Percentiles rank a stretch among this genome's conserved stretches.
Evolutionary conservation across 2,797 vertebrate genomes (phyloP).

Genomic region (Enteromius argenteus): DNA sequence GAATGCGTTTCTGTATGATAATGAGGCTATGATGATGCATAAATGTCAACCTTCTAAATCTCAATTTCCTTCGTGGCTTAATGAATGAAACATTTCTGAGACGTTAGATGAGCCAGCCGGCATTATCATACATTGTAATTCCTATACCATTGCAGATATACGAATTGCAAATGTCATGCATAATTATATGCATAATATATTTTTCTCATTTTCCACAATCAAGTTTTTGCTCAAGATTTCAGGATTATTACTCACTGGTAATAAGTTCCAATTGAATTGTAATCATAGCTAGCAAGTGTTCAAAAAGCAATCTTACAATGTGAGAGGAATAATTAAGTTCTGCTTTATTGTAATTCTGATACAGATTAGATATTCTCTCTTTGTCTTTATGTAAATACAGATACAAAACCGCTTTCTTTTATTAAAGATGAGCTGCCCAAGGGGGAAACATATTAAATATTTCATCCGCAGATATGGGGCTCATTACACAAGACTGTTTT

Average conservation of each 20-base stretch:
- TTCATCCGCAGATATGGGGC: constrained; percentile 67
- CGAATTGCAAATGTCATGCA: constrained; percentile 48
- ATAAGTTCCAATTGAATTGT: constrained; percentile 53
- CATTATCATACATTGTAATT: constrained; percentile 38
- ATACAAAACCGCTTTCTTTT: constrained; percentile 67
- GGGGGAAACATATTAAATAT: constrained; percentile 72
- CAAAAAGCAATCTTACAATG: constrained; percentile 45
- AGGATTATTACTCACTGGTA: constrained; percentile 49
- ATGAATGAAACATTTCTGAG: constrained; percentile 23
- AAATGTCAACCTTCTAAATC: constrained; percentile 31
- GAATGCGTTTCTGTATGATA: not conserved
- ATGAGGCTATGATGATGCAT: constrained; percentile 20
- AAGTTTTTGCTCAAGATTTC: constrained; percentile 54
- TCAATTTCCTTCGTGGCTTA: not conserved
- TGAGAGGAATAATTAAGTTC: constrained; percentile 64
- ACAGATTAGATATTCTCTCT: constrained; percentile 58
- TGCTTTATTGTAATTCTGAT: constrained; percentile 61
- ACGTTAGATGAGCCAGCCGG: not conserved
- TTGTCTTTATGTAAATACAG: constrained; percentile 61
- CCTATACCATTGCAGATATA: constrained; percentile 41
- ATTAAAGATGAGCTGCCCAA: constrained; percentile 71
- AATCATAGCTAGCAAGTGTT: constrained; percentile 51
- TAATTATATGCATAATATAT: constrained; percentile 49
- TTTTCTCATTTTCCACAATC: constrained; percentile 51
- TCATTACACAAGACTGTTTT: constrained; percentile 68